Base-by-base conservation (phyloP, 2,797 vertebrate genomes). In the Oophaga sylvatica region DNA sequence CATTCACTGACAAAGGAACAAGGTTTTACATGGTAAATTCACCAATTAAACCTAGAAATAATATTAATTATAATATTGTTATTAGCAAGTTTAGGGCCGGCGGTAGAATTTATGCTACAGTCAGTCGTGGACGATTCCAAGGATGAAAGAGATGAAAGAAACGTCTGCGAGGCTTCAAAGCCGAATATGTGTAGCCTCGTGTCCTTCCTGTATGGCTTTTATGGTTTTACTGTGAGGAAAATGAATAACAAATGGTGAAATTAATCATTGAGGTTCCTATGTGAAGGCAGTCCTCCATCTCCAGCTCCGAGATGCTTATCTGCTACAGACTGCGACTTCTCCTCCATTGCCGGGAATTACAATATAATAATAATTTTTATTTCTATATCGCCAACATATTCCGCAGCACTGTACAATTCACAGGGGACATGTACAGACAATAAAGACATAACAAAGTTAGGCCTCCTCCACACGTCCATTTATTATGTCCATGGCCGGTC, bases 171-270 rank as follows among this genome's bases (percentile, higher is more conserved):
- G 45, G 45, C 73, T 76, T 76, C 73, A 76, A 76, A 48, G 73
- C 73, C 0, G 6, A 11, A 53, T 73, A 10, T 45, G 9, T 22
- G 29, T 20, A n/a, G 70, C 35, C 70, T 45, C 41, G 15, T 35
- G 6, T 76, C 73, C 73, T 76, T 53, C 73, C 41, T 76, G 73
- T 53, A 15, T 15, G 31, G 73, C 73, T 53, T 53, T 48, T 48
- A 76, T 76, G 20, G 22, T n/a, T 48, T n/a, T 76, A 35, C 41
- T 76, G 41, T n/a, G 41, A 76, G 73, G 41, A 76, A 53, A 76
- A 76, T 76, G 20, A 76, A 76, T 76, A 76, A n/a, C 41, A 76
- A 76, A 76, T 76, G 73, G 73, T 22, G 22, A n/a, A 22, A 76
- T 76, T 26, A 76, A n/a, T 76, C 73, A 76, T 19, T 35, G 63